Evolutionary conservation across 2,888 invertebrate genomes (phyloP).

Genomic region (Nasonovia ribisnigri): DNA sequence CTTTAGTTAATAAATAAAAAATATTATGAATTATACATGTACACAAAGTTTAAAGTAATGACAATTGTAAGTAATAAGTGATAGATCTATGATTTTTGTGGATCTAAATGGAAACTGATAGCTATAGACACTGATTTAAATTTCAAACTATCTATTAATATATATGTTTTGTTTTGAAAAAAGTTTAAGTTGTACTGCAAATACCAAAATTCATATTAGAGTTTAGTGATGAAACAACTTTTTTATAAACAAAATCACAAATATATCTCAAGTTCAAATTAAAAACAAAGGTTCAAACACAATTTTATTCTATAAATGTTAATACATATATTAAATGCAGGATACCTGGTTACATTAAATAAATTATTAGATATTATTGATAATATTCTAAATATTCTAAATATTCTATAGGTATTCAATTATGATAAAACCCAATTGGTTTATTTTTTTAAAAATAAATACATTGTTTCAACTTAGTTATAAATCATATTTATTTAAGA

Average conservation of each 20-base stretch:
- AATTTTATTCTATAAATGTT: too few relatives aligned
- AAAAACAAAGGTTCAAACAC: too few relatives aligned
- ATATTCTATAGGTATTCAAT: neutral
- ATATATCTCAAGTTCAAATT: too few relatives aligned
- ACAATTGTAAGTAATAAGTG: neutral
- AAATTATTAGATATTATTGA: neutral
- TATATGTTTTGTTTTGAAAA: too few relatives aligned
- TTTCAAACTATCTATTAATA: neutral
- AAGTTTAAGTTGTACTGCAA: too few relatives aligned
- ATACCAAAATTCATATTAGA: too few relatives aligned
- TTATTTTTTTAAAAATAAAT: slow-evolving; percentile 4
- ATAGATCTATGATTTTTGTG: neutral
- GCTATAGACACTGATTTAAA: neutral
- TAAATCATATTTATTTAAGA: slow-evolving; percentile 14
- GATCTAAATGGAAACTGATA: neutral
- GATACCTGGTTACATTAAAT: neutral
- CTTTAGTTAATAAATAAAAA: neutral
- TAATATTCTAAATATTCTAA: neutral
- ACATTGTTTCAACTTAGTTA: neutral
- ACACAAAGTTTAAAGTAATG: neutral
- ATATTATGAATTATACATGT: neutral
- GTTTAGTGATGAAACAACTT: too few relatives aligned
- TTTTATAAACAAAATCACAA: too few relatives aligned
- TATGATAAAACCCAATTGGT: neutral
- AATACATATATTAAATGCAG: neutral